Evolutionary conservation across 2,113 vertebrate genomes (phyloP), one percentile per base, ranked within the genome.

Genomic region (Xiphias gladius): DNA sequence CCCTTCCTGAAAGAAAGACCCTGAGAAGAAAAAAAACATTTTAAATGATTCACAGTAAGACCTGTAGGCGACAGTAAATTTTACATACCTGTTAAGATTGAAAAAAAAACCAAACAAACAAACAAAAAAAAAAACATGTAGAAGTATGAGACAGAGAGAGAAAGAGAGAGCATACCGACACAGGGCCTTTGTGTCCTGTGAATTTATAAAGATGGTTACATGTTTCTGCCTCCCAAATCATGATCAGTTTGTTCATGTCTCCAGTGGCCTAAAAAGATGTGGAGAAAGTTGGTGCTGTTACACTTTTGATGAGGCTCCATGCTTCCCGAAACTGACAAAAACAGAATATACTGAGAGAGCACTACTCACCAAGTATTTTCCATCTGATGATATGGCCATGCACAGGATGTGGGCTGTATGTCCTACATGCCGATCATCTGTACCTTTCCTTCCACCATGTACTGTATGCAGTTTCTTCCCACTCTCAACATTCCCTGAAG

Each of bases 321-420:
- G 28, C 59, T 61, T 67, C n/a, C 12, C 16, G 62, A 37, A 68
- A 46, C 1, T 58, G 41, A 19, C 12, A 65, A 50, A 69, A 72
- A 22, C 16, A 41, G 39, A 39, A 13, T 37, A 3, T 35, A 6
- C 10, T 30, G 26, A 8, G 7, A 43, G 35, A 66, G 1, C 16
- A 50, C 35, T 13, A 48, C 96, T 46, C 94, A 99, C 98, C 92
- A 99, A 93, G 93, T 97, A 99, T 90, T 97, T 99, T 82, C 97
- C 96, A 12, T 99, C 98, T 0, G 97, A 99, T 0, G 98, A 99
- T 86, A 99, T 94, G n/a, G 97, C 94, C 96, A 99, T 97, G 86
- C 96, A 98, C 58, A 99, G 94, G 22, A 99, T 2, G 0, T 97
- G 97, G 28, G 95, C 94, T 0, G 96, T 96, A 10, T 99, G 98